Conservation (phyloP, 2,797 vertebrate species). For the Hydrocynus forskahlii region DNA sequence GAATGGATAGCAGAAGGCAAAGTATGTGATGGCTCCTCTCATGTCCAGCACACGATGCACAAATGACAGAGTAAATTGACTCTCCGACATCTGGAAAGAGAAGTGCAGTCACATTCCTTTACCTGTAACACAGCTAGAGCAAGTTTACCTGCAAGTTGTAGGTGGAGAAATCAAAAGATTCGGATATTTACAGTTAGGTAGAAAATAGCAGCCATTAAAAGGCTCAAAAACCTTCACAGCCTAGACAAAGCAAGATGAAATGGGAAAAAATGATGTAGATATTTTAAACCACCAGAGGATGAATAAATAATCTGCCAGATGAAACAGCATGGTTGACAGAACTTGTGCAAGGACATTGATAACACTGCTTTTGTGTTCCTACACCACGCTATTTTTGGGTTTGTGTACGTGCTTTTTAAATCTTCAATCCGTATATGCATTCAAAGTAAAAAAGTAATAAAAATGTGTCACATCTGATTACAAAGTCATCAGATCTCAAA, state of each 20-base stretch:
- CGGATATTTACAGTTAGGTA: not conserved
- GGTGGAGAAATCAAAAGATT: not conserved
- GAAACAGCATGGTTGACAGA: no score
- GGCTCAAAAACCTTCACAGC: not conserved
- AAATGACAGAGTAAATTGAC: slow-evolving; percentile 94
- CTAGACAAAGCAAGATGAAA: not conserved
- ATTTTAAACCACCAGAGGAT: not conserved
- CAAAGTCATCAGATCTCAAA: no score
- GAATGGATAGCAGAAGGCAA: slow-evolving; percentile 97
- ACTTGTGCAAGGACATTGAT: no score
- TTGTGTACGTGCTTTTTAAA: no score
- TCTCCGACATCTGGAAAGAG: slow-evolving; percentile 84
- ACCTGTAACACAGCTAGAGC: not conserved
- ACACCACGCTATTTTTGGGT: no score
- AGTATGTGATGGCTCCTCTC: slow-evolving; percentile 89
- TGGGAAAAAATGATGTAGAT: not conserved
- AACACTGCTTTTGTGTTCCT: no score
- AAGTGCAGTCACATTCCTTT: not conserved
- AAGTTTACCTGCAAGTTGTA: not conserved
- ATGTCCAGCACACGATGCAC: slow-evolving; percentile 90
- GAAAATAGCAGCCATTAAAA: not conserved
- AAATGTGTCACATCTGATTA: no score
- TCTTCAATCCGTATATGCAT: no score
- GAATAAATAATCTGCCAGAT: no score
- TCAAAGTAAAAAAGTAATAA: no score